A percentile compares a stretch with the other conserved stretches of the same genome.
These are phyloP conservation scores for Rhineura floridana DNA, from an alignment of 2,113 vertebrate genomes.

Conservation along the genomic window DNA sequence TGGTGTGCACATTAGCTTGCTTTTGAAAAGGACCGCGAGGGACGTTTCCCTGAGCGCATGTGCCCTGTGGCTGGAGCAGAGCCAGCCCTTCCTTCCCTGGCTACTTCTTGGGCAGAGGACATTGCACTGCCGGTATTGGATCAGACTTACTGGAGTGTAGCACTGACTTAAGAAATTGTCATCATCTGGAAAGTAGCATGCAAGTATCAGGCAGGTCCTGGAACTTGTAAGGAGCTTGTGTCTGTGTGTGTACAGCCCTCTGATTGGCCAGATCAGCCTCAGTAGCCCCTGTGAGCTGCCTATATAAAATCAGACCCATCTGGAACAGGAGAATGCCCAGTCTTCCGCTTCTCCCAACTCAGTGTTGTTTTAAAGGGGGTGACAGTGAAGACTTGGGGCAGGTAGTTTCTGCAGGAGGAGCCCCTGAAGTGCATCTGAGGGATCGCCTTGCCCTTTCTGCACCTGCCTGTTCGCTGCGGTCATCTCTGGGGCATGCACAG, in stretches of 20 bases:
- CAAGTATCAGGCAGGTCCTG: neutral
- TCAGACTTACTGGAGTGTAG: too few relatives aligned
- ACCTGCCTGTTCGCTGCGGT: too few relatives aligned
- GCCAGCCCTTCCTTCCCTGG: too few relatives aligned
- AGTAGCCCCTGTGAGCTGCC: neutral
- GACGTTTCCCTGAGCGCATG: neutral
- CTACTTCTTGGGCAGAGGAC: neutral
- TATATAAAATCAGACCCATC: neutral
- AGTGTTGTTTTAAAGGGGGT: neutral
- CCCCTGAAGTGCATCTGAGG: too few relatives aligned
- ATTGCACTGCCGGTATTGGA: neutral
- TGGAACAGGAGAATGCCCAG: neutral
- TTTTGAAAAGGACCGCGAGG: too few relatives aligned
- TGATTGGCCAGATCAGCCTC: neutral
- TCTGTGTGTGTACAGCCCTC: neutral
- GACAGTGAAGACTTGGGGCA: too few relatives aligned
- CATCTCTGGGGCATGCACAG: too few relatives aligned
- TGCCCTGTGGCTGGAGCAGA: too few relatives aligned
- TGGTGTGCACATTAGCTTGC: too few relatives aligned
- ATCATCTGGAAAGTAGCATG: neutral
- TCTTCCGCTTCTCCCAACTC: neutral
- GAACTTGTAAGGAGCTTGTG: neutral
- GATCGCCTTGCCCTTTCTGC: too few relatives aligned
- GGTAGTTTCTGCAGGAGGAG: neutral
- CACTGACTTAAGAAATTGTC: too few relatives aligned